Base-by-base conservation (phyloP, 2,797 vertebrate species). In the Tapirus indicus region DNA sequence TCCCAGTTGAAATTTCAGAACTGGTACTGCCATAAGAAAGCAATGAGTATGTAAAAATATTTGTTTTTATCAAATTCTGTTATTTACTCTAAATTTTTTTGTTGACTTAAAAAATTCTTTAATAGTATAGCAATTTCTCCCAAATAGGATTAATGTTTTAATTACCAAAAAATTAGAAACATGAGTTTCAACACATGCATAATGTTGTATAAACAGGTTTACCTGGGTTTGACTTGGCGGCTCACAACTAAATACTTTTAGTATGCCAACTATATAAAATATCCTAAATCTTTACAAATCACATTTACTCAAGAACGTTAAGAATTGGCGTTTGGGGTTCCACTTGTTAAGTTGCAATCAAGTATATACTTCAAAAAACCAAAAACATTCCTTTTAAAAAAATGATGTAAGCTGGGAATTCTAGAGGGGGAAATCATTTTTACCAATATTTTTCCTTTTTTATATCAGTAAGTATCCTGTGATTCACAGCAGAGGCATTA, bases 231-330 rank as follows among this genome's bases (percentile, higher is more conserved):
- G 54, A 96, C 44, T 49, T 86, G 41, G 49, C 32, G 62, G 18
- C 80, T 84, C 85, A 93, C 12, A 25, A 86, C 78, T 94, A 93
- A 87, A 47, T 89, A 94, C 80, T 69, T 75, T 95, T 78, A 97
- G 74, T 89, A 89, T 54, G 66, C 54, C 38, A 82, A 96, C 21
- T 58, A 0, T 79, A 94, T 88, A 91, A 96, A 97, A 93, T 94
- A 97, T 60, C 52, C 74, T 62, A 69, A 47, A 56, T 5, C 20
- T 94, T 92, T 94, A 97, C 41, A 96, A 94, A 95, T 94, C 35
- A 92, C 25, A 90, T 94, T 92, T 83, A 93, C n/a, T 95, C 84
- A 95, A 93, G 66, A 96, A 92, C 60, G n/a, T 74, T 94, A 88
- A 93, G 25, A 79, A 94, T 23, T 47, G 9, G 27, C 90, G 95